These are phyloP conservation scores for Pammene aurita DNA, from an alignment of 2,888 invertebrate genomes.

Conservation along the genomic window DNA sequence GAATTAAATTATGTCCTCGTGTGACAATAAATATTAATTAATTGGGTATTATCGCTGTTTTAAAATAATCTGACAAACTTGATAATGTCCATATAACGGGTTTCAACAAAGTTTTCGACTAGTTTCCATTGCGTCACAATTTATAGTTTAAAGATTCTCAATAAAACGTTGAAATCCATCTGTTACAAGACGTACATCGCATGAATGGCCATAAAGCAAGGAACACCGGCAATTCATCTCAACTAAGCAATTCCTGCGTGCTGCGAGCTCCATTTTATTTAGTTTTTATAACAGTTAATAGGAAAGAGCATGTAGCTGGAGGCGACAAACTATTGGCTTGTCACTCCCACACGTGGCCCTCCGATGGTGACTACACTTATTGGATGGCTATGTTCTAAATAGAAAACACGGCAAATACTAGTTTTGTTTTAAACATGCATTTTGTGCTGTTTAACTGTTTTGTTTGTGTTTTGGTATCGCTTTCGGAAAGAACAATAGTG, in stretches of 20 bases:
- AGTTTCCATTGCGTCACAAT: slow-evolving; percentile 20
- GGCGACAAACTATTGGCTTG: slow-evolving; percentile 46
- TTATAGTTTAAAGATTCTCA: slow-evolving; percentile 6
- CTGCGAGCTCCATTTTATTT: slow-evolving; percentile 33
- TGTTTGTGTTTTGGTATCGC: slow-evolving; percentile 1
- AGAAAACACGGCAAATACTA: slow-evolving; percentile 2
- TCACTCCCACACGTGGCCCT: slow-evolving; percentile 44
- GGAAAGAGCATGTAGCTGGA: slow-evolving; percentile 33
- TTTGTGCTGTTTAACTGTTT: slow-evolving; percentile 10
- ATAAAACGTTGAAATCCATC: slow-evolving; percentile 23
- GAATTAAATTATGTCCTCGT: slow-evolving; percentile 36
- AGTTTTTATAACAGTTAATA: slow-evolving; percentile 41
- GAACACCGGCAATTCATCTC: slow-evolving; percentile 40
- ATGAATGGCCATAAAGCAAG: slow-evolving; percentile 28
- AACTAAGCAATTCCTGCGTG: slow-evolving; percentile 19
- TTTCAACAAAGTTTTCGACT: slow-evolving; percentile 23
- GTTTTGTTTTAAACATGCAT: neutral
- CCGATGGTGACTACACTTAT: slow-evolving; percentile 17
- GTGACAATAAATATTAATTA: slow-evolving; percentile 41
- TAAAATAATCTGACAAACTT: slow-evolving; percentile 18
- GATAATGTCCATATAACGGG: slow-evolving; percentile 16
- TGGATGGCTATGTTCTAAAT: slow-evolving; percentile 21
- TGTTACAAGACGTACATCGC: slow-evolving; percentile 17
- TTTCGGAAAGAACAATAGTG: neutral
- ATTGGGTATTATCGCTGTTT: slow-evolving; percentile 29